Evolutionary conservation across 2,888 invertebrate species (phyloP).

Genomic region (Fragum sueziense): DNA sequence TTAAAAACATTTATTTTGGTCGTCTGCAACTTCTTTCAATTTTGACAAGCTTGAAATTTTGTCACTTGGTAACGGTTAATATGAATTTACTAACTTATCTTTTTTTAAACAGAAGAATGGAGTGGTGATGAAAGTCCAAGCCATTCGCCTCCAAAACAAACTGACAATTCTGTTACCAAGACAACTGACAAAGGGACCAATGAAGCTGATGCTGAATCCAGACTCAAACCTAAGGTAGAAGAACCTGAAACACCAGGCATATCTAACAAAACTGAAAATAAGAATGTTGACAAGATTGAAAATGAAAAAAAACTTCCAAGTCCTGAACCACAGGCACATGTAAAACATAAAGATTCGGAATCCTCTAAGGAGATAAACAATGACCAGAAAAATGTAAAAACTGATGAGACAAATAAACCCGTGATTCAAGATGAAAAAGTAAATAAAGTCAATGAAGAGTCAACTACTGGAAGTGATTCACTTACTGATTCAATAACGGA

Average conservation of each 20-base stretch:
- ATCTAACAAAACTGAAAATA: background rate
- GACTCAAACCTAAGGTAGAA: conserved; percentile 19
- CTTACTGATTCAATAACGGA: background rate
- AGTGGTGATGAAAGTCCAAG: conserved; percentile 65
- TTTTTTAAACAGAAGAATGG: conserved; percentile 68
- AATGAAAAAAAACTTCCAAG: background rate
- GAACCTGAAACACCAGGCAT: background rate
- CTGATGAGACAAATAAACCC: conserved; percentile 6
- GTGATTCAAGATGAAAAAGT: conserved; percentile 5
- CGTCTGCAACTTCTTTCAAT: no score
- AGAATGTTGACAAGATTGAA: background rate
- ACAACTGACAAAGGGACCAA: background rate
- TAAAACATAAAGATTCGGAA: background rate
- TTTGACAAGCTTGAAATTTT: no score
- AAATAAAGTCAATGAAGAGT: background rate
- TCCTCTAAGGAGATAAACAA: background rate
- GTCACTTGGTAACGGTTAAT: no score
- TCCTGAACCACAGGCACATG: background rate
- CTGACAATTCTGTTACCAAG: background rate
- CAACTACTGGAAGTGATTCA: conserved; percentile 1
- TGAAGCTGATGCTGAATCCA: conserved; percentile 1
- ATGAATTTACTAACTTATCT: no score
- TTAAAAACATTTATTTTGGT: no score
- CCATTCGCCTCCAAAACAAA: background rate
- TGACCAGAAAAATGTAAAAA: background rate